Percentiles rank a stretch among this genome's conserved stretches.
Conservation (phyloP, 2,888 invertebrate species). For the Unio delphinus region DNA sequence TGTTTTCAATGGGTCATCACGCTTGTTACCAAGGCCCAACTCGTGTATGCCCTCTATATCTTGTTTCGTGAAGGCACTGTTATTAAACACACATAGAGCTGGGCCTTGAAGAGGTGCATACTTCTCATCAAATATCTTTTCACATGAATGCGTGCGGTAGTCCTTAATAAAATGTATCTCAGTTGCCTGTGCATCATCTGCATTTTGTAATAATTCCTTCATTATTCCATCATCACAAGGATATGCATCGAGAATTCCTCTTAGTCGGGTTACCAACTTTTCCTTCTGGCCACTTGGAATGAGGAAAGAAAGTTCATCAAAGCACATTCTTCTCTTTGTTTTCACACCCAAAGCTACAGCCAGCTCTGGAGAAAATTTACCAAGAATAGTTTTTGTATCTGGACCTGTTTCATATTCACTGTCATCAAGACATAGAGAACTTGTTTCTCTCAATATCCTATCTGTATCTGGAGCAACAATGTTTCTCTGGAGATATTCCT, state of each 20-base stretch:
- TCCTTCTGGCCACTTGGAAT: constrained; percentile 66
- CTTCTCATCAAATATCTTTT: constrained; percentile 32
- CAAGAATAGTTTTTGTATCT: constrained; percentile 30
- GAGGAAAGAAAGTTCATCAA: constrained; percentile 11
- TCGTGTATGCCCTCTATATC: constrained; percentile 65
- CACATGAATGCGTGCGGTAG: constrained; percentile 31
- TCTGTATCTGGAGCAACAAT: constrained; percentile 49
- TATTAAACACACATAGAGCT: constrained; percentile 66
- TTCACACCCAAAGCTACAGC: constrained; percentile 52
- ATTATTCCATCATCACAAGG: constrained; percentile 63
- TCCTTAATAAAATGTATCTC: constrained; percentile 64
- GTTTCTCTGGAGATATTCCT: constrained; percentile 11
- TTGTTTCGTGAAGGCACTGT: constrained; percentile 57
- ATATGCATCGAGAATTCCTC: constrained; percentile 58
- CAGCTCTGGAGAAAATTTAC: constrained; percentile 37
- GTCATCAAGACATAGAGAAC: constrained; percentile 52
- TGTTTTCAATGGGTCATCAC: constrained; percentile 62
- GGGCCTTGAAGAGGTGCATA: constrained; percentile 63
- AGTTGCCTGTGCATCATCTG: constrained; percentile 65
- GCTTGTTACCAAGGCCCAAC: constrained; percentile 64
- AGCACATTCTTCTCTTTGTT: constrained; percentile 21
- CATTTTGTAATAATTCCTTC: constrained; percentile 67
- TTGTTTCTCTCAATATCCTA: constrained; percentile 31
- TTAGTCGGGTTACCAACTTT: constrained; percentile 57
- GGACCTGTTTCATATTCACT: constrained; percentile 40